Conservation (phyloP, 53 echinoderm and acorn worm species). For the Luidia sarsii region DNA sequence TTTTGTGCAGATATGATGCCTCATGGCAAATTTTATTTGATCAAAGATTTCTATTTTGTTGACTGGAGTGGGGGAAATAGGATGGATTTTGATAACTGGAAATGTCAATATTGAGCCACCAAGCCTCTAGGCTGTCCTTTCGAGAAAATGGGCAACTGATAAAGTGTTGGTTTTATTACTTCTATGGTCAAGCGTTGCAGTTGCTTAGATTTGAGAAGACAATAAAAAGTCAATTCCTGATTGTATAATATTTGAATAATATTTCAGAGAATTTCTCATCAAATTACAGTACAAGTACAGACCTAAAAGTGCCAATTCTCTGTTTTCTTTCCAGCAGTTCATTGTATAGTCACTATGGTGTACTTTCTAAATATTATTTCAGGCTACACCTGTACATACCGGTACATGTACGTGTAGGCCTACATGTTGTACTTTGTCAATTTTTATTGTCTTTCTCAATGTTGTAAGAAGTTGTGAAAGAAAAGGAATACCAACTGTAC, state of each 20-base stretch:
- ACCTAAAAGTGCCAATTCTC: slow-evolving; percentile 50
- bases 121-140: slow-evolving; percentile 34
- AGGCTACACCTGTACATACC: too few species aligned
- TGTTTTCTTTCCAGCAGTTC: slow-evolving; percentile 49
- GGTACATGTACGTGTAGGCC: too few species aligned
- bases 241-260: slow-evolving; percentile 54
- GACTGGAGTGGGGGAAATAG: not conserved
- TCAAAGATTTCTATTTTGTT: slow-evolving; percentile 15
- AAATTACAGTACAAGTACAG: slow-evolving; percentile 44
- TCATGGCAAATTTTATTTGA: slow-evolving; percentile 16
- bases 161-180: slow-evolving; percentile 55
- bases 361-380: too few species aligned
- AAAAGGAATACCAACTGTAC: too few species aligned
- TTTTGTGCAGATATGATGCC: not conserved
- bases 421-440: too few species aligned
- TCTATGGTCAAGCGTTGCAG: slow-evolving; percentile 38
- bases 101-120: slow-evolving; percentile 39
- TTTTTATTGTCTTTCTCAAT: too few species aligned
- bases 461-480: too few species aligned
- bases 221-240: slow-evolving; percentile 54
- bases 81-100: slow-evolving; percentile 41
- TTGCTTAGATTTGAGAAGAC: slow-evolving; percentile 38
- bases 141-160: slow-evolving; percentile 51
- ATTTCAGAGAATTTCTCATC: slow-evolving; percentile 47
- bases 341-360: slow-evolving; percentile 27